A percentile compares a stretch with the other conserved stretches of the same genome.
phyloP scores from a whole-genome alignment of 2,113 vertebrate species.

The Nothocercus julius region DNA sequence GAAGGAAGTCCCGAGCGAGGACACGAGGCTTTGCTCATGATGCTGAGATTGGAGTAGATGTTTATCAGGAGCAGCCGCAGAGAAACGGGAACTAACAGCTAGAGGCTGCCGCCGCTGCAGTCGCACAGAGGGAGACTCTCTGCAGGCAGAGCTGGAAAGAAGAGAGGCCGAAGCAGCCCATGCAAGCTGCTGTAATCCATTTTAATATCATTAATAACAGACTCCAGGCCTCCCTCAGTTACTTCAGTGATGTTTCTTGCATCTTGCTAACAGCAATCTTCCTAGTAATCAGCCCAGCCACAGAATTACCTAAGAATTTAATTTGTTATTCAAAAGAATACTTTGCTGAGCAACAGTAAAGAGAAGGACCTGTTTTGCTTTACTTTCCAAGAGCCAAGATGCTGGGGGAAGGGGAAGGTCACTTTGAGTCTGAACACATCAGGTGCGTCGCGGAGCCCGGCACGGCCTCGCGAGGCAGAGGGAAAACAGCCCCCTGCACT shows the following conservation, averaged over 20 bases:
- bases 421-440: slow-evolving; percentile 29
- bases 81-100: not conserved
- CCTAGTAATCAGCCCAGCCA: not conserved
- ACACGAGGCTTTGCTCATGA: not conserved
- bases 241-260: not conserved
- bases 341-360: not conserved
- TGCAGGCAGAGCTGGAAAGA: not conserved
- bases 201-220: slow-evolving; percentile 20
- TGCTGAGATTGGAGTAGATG: not conserved
- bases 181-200: not conserved
- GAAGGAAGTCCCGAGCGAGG: not conserved
- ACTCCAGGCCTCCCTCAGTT: not conserved
- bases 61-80: not conserved
- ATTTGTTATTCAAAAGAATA: not conserved
- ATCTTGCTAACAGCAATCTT: not conserved
- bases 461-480: not conserved
- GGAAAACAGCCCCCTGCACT: slow-evolving; percentile 41
- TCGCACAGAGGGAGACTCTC: not conserved
- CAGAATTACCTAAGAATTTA: not conserved
- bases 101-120: slow-evolving; percentile 4
- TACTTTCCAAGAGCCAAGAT: not conserved
- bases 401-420: not conserved
- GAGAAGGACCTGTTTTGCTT: not conserved
- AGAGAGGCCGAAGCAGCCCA: not conserved
- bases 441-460: not conserved